Base-by-base conservation (phyloP, 2,797 vertebrate species). In the Sebastes minor region DNA sequence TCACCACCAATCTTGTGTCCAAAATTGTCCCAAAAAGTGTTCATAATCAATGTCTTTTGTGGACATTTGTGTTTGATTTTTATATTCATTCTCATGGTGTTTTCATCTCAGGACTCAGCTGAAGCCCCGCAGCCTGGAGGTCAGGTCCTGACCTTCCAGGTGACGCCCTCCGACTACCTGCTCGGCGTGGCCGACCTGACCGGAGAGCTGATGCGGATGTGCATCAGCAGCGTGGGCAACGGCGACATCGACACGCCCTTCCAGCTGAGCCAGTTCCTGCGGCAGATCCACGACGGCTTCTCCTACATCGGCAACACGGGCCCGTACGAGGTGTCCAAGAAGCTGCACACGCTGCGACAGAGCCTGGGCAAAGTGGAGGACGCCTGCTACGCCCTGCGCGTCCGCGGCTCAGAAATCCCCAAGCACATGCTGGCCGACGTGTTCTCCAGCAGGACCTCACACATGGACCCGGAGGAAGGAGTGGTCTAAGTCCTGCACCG, bases 211-310 rank as follows among this genome's bases (percentile, higher is more conserved):
- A 99, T 99, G 98, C 94, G 99, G 2, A 96, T 99, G 95, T 99
- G 98, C 83, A 99, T 99, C 83, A 97, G 96, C 95, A 99, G 99
- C 0, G 98, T 99, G 71, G 98, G 99, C 2, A 99, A 99, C 0
- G 98, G 98, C 2, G 98, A 99, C 91, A 98, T 99, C 6, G 98
- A 99, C 92, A 99, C 98, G 0, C 98, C 99, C n/a, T 99, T 99
- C 86, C 97, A 98, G 93, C 96, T 99, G 86, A 96, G 97, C 91
- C 97, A 97, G 93, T 99, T 99, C 91, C 89, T 99, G 67, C 95
- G 97, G 1, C 96, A 99, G 89, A 97, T 99, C 88, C 97, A 99
- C 0, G 98, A 99, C 74, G 99, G 98, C 0, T 99, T 99, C 92
- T 96, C 98, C 35, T 98, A 95, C 93, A 99, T 99, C 59, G 99